Evolutionary conservation across 2,888 invertebrate species (phyloP), one percentile per base, ranked within the genome.

Genomic region (Pollenia labialis): DNA sequence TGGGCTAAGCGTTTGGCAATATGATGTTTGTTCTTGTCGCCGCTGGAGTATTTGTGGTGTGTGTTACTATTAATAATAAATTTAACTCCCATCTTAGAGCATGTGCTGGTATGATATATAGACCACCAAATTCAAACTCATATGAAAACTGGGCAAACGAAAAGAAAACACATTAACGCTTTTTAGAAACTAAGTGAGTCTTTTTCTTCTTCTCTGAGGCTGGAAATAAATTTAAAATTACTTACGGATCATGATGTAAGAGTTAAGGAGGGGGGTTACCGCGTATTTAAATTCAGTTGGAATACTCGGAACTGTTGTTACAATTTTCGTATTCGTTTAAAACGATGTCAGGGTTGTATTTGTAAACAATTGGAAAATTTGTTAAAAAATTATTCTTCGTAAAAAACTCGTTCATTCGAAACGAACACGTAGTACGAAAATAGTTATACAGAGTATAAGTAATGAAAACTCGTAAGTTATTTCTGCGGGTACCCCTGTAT

Each of bases 31-130:
- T 9, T 80, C 48, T 56, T 74, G 64, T 66, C 74, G 74, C 66
- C 58, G 58, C 23, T 81, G 32, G 18, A 60, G 23, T 56, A 81
- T 74, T 66, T 74, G 23, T 66, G 40, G 48, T 71, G 54, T 71
- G 54, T 71, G 23, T 54, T 71, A 11, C 16, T 69, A 60, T 76
- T 62, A 76, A 69, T 62, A 76, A 74, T 56, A 81, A 58, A 68
- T 58, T 56, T 64, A 58, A 75, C 50, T 69, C 23, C 44, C 60
- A 32, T 68, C 68, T 81, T 60, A 68, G 44, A 71, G 48, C 58
- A 18, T 48, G 48, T 58, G 56, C 68, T 46, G 68, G 40, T 44
- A 66, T 74, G 72, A 81, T 64, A 46, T 64, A 68, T 68, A 50
- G 72, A 72, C 71, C 23, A 58, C 42, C 64, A 81, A 46, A 75